Base-by-base conservation (phyloP, 1,140 invertebrate species). In the Hycleus phaleratus region DNA sequence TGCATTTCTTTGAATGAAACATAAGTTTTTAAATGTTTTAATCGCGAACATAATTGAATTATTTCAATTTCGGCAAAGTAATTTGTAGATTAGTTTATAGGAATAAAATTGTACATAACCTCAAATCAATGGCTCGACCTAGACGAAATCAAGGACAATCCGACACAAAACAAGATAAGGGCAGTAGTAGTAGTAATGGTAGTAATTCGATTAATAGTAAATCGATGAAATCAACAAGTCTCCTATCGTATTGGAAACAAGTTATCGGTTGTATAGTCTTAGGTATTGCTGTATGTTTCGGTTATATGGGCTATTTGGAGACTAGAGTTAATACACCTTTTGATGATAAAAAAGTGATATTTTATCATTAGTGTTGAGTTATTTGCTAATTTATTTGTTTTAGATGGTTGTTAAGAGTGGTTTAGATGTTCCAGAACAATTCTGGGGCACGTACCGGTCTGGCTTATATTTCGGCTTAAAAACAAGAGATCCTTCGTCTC, bases 361-460 rank as follows among this genome's bases (percentile, higher is more conserved):
- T 18, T n/a, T n/a, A n/a, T n/a, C n/a, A n/a, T n/a, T n/a, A n/a
- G n/a, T n/a, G n/a, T n/a, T n/a, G 9, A 49, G 18, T 1, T 18
- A 26, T 58, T 57, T 57, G 8, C 12, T 38, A 42, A 42, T 46
- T 25, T n/a, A 46, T 18, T 49, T 58, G 52, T 54, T 78, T 42
- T 67, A 87, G 84, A 80, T 90, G 49, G 85, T 93, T 2, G 68
- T 78, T 44, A 77, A 79, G 59, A 78, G 81, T 46, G 86, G 88
- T 0, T 68, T 89, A 39, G 81, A 85, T 48, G 82, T 88, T 12
- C 85, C 90, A 2, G 85, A 90, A 4, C 81, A 85, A 59, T 97
- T 90, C 75, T 98, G 95, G 95, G 94, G 95, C 12, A 85, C 86
- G 0, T 97, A 97, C 71, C 77, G 95, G 54, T 86, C 95, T 0